Conservation (phyloP, 2,888 invertebrate species). For the Tupiocoris notatus region DNA sequence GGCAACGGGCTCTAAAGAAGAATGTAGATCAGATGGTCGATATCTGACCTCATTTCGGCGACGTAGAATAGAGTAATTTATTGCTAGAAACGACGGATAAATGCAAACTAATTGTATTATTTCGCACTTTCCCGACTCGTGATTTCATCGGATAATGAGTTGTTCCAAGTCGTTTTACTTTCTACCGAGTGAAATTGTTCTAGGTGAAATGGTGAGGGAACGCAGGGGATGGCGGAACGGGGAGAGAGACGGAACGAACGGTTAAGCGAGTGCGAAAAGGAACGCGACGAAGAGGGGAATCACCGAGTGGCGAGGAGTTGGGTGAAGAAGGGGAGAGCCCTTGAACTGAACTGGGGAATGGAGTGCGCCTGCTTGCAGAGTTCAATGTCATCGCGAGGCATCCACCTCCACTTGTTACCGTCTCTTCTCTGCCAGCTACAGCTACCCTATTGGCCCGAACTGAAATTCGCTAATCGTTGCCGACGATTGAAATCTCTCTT, state of each 20-base stretch:
- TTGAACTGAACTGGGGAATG: conserved; percentile 34
- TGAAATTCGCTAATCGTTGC: background rate
- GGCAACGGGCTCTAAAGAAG: background rate
- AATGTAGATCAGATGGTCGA: background rate
- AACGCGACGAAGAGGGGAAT: background rate
- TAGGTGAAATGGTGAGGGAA: background rate
- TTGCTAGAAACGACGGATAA: no score
- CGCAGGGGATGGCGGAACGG: background rate
- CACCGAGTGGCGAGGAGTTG: conserved; percentile 3
- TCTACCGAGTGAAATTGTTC: background rate
- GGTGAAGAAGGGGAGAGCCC: conserved; percentile 35
- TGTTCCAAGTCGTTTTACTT: background rate
- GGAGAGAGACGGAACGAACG: background rate
- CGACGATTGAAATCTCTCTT: no score
- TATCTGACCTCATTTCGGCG: background rate
- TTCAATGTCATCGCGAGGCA: conserved; percentile 48
- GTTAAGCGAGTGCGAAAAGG: background rate
- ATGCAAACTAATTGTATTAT: no score
- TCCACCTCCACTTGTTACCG: conserved; percentile 19
- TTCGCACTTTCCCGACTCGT: no score
- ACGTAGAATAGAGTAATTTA: no score
- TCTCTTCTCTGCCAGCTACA: background rate
- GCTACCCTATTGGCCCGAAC: background rate
- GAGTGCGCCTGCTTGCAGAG: conserved; percentile 45
- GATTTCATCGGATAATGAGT: no score